Evolutionary conservation across 2,797 vertebrate genomes (phyloP), one percentile per base, ranked within the genome.

Genomic region (Graptemys geographica): DNA sequence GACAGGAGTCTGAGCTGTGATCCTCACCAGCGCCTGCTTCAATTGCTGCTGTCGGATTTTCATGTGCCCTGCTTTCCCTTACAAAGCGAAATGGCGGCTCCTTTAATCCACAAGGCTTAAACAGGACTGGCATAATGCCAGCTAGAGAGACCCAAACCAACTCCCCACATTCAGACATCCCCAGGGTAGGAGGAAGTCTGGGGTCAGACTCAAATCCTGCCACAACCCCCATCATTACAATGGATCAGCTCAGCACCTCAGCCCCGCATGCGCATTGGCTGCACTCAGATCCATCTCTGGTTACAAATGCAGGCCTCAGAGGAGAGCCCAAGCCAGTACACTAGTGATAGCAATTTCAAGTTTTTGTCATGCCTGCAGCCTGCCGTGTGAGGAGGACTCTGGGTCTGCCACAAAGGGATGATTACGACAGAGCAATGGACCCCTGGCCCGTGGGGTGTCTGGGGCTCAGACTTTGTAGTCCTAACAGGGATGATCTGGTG

Each of bases 201-300:
- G 37, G 74, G 19, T 2, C 3, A 3, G 44, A 49, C 25, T 28
- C 25, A 49, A 65, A 31, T 13, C 15, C 44, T 49, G 27, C 44
- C 44, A 47, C 74, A 47, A 6, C 7, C 44, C 72, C 11, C 27
- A 27, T 28, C 44, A 28, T 31, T 78, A 28, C 74, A 41, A 21
- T 37, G n/a, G n/a, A 18, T 37, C n/a, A 59, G 44, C 6, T 0
- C 0, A 49, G 62, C 27, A 7, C 0, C 5, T 51, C 41, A 86
- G 25, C 37, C 10, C 18, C 84, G 44, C 21, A 41, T 79, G 37
- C 57, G 13, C 41, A n/a, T 18, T 2, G 41, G 18, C 69, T 65
- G 41, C 31, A 51, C 59, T 92, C 53, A 76, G 41, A 56, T 33
- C 79, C 33, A 21, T n/a, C 44, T 87, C 82, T 94, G 37, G 49